A percentile compares a stretch with the other conserved stretches of the same genome.
These are phyloP conservation scores for Caenorhabditis japonica DNA, from an alignment of 2,888 invertebrate species.

Conservation along the genomic window DNA sequence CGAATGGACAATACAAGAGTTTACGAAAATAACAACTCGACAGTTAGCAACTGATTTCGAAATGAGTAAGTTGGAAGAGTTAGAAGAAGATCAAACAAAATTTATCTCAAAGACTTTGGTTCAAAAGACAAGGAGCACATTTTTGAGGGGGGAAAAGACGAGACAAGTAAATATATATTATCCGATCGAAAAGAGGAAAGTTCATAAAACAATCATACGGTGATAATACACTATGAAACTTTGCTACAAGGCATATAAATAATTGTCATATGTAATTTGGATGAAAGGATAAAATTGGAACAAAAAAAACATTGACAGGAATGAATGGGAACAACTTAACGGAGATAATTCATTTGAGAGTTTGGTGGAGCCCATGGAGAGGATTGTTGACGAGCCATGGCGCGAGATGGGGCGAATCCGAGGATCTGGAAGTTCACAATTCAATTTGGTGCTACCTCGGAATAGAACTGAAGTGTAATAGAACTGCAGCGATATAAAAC, in stretches of 20 bases:
- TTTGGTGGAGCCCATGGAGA: slow-evolving; percentile 67
- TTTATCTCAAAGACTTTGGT: slow-evolving; percentile 23
- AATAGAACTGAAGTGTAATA: too few species aligned
- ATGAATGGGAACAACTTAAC: slow-evolving; percentile 7
- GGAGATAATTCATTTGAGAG: slow-evolving; percentile 50
- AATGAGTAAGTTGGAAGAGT: not conserved
- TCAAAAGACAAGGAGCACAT: slow-evolving; percentile 5
- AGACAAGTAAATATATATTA: slow-evolving; percentile 4
- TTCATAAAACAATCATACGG: too few species aligned
- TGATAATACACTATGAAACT: not conserved
- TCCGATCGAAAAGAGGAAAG: too few species aligned
- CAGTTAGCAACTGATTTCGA: not conserved
- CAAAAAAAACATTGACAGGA: slow-evolving; percentile 1
- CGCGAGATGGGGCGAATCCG: slow-evolving; percentile 90
- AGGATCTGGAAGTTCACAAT: slow-evolving; percentile 82
- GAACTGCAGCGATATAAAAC: too few species aligned
- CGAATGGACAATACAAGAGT: not conserved
- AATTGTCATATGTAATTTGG: not conserved
- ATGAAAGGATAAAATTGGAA: not conserved
- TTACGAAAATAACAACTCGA: not conserved
- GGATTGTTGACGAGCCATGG: slow-evolving; percentile 88
- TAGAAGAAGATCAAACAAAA: not conserved
- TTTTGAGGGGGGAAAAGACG: not conserved
- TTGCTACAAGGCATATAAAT: not conserved
- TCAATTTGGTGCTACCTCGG: too few species aligned